Evolutionary conservation across 2,797 vertebrate genomes (phyloP).

Genomic region (Agapornis canus): DNA sequence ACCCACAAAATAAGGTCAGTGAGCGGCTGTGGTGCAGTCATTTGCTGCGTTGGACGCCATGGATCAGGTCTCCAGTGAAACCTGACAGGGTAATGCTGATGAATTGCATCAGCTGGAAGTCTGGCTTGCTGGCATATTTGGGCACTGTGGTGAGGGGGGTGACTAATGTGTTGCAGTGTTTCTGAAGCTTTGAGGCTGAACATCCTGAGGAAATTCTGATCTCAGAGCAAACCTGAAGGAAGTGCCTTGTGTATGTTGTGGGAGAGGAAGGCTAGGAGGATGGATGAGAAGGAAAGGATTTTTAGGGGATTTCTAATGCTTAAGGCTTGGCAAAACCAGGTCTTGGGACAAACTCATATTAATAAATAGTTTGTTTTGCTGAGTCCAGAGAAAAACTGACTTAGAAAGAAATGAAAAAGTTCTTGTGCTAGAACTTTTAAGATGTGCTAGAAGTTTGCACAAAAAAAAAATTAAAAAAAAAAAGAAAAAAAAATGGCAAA

Average conservation of each 20-base stretch:
- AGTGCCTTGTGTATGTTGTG: slow-evolving; percentile 47
- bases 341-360: slow-evolving; percentile 3
- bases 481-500: neutral
- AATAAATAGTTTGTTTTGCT: slow-evolving; percentile 57
- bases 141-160: slow-evolving; percentile 48
- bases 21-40: neutral
- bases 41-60: rapidly evolving
- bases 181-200: slow-evolving; percentile 52
- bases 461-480: neutral
- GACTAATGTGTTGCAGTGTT: slow-evolving; percentile 54
- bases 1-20: neutral
- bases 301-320: slow-evolving; percentile 64
- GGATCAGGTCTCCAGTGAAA: neutral
- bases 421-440: neutral
- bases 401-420: slow-evolving; percentile 42
- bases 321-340: slow-evolving; percentile 25
- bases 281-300: slow-evolving; percentile 39
- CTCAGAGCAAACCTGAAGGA: slow-evolving; percentile 63
- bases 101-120: slow-evolving; percentile 49
- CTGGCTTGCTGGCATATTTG: slow-evolving; percentile 36
- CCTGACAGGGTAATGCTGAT: neutral
- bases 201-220: slow-evolving; percentile 68
- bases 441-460: neutral
- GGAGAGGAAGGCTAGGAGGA: slow-evolving; percentile 35
- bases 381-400: slow-evolving; percentile 52